Conservation (phyloP, 2,113 vertebrate genomes). For the Chaenogobius annularis region DNA sequence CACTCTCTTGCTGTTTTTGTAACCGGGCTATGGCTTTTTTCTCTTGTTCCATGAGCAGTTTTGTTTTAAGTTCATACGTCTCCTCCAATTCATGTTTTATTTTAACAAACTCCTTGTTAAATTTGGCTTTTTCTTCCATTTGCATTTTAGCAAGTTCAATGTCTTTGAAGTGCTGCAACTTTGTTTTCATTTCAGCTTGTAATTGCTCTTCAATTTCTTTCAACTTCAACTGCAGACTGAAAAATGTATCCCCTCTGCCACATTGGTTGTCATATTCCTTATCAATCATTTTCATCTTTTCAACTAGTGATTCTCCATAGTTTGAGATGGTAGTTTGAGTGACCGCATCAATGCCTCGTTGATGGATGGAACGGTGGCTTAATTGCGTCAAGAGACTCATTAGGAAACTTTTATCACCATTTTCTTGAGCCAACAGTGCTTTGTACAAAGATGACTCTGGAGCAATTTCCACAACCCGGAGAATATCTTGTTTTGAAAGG, state of each 20-base stretch:
- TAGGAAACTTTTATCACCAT: conserved; percentile 84
- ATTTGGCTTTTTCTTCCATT: conserved; percentile 84
- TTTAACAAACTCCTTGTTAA: conserved; percentile 80
- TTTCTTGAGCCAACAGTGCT: conserved; percentile 71
- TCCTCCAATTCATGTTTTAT: conserved; percentile 82
- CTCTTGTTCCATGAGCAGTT: conserved; percentile 84
- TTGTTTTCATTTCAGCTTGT: conserved; percentile 82
- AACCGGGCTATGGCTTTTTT: conserved; percentile 87
- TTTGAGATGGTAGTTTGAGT: conserved; percentile 81
- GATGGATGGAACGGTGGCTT: conserved; percentile 69
- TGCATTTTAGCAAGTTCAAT: conserved; percentile 85
- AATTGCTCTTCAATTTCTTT: conserved; percentile 87
- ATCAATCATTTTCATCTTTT: conserved; percentile 93
- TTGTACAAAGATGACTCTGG: conserved; percentile 80
- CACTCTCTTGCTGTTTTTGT: conserved; percentile 91
- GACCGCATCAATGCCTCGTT: conserved; percentile 62
- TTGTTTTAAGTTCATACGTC: conserved; percentile 82
- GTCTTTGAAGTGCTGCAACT: conserved; percentile 91
- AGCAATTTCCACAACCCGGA: conserved; percentile 83
- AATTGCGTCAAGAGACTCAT: conserved; percentile 82
- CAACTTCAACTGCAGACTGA: conserved; percentile 83
- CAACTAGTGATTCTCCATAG: conserved; percentile 86
- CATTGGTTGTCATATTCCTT: conserved; percentile 84
- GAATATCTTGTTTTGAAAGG: conserved; percentile 80
- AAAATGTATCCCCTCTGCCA: conserved; percentile 71